A percentile compares a stretch with the other conserved stretches of the same genome.
Evolutionary conservation across 92 coral and sea anemone species (phyloP).

Genomic region (Porites cylindrica): DNA sequence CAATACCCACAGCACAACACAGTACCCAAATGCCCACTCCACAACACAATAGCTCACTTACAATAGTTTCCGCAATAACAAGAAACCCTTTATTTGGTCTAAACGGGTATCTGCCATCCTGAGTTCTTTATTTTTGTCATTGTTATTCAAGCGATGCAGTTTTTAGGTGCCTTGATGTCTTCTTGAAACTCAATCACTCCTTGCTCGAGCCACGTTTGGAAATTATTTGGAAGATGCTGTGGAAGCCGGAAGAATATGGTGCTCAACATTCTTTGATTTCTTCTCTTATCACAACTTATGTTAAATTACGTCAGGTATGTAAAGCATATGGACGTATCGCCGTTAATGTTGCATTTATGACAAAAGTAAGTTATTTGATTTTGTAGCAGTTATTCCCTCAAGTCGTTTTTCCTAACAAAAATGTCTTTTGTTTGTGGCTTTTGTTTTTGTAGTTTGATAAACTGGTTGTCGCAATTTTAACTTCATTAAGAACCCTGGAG

Average conservation of each 20-base stretch:
- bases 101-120: no score
- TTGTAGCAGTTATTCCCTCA: no score
- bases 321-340: no score
- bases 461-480: constrained; percentile 50
- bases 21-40: no score
- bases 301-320: constrained; percentile 83
- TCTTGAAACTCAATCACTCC: constrained; percentile 75
- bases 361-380: no score
- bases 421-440: not conserved
- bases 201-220: constrained; percentile 79
- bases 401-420: not conserved
- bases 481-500: constrained; percentile 46
- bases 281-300: constrained; percentile 67
- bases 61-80: no score
- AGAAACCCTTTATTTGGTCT: no score
- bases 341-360: no score
- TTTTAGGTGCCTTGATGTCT: constrained; percentile 66
- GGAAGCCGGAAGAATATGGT: constrained; percentile 35
- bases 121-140: not conserved
- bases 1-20: no score
- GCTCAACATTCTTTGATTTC: constrained; percentile 54
- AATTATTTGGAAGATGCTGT: constrained; percentile 62
- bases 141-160: constrained; percentile 1
- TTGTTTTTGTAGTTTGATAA: constrained; percentile 61
- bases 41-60: no score